Evolutionary conservation across 2,888 invertebrate genomes (phyloP).

Genomic region (Apamea crenata): DNA sequence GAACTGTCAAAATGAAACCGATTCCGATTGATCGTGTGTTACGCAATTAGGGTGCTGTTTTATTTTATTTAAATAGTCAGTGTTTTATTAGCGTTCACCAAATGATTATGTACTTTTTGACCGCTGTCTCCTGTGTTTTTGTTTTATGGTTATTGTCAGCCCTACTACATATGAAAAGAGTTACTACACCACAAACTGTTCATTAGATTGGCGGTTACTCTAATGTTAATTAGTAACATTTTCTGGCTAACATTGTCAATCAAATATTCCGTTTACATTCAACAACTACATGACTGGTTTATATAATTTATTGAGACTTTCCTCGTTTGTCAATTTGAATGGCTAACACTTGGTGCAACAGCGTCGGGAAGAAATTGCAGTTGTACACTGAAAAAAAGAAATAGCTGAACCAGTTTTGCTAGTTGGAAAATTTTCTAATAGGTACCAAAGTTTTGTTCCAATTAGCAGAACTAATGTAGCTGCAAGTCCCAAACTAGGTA

Average conservation of each 20-base stretch:
- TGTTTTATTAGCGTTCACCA: background rate
- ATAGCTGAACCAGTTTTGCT: too few relatives aligned
- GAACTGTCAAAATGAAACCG: too few relatives aligned
- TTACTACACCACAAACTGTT: background rate
- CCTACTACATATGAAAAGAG: background rate
- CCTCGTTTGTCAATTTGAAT: constrained; percentile 19
- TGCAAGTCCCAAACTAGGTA: too few relatives aligned
- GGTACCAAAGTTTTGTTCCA: too few relatives aligned
- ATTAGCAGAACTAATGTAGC: too few relatives aligned
- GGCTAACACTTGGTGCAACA: constrained; percentile 14
- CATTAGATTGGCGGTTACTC: constrained; percentile 3
- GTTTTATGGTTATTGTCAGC: background rate
- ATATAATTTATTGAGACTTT: background rate
- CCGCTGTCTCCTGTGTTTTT: background rate
- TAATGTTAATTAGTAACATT: constrained; percentile 15
- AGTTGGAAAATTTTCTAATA: too few relatives aligned
- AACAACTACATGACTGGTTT: constrained; percentile 13
- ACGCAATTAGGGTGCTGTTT: too few relatives aligned
- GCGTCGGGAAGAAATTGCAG: constrained; percentile 45
- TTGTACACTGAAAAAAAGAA: too few relatives aligned
- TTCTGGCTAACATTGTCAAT: constrained; percentile 11
- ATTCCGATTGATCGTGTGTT: too few relatives aligned
- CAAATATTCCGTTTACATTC: constrained; percentile 3
- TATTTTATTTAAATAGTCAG: background rate
- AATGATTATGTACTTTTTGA: background rate